Evolutionary conservation across 2,888 invertebrate species (phyloP), one percentile per base, ranked within the genome.

Genomic region (Eupithecia insigniata): DNA sequence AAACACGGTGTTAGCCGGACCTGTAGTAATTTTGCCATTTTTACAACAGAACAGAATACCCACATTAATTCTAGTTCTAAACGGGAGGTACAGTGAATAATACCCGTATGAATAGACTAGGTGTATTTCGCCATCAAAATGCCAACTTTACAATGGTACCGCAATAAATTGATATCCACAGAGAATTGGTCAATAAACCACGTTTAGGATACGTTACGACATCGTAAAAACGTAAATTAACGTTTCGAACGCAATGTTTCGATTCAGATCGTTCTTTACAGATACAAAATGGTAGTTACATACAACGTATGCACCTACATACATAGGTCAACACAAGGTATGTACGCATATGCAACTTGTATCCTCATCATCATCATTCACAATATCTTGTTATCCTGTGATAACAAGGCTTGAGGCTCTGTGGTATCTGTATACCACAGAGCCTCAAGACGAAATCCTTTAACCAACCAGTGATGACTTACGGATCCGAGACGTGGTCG

Each of bases 141-240:
- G 30, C 71, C 28, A 71, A 60, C 66, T 76, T 73, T 71, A 76
- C 58, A 69, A 74, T 73, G 68, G 67, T 65, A 68, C 69, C 68
- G 55, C 72, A 61, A 76, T 78, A 79, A 79, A 79, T 78, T 72
- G 72, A 76, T 76, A 78, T 74, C 73, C 73, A 69, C 69, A 70
- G 71, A 58, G 74, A 77, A 80, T 76, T 74, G 76, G 70, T 69
- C 80, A 76, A 80, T 80, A 79, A 78, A 80, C 67, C 65, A 75
- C 75, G 68, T 74, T 77, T 71, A 78, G 73, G 72, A 71, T 18
- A 72, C 74, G 74, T 78, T 75, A 73, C 71, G 69, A 68, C 68
- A 39, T 70, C 73, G 73, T 77, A 73, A 77, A 78, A 71, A 69
- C 68, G 61, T 60, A 67, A 71, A 71, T 74, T 74, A 74, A 71